Base-by-base conservation (phyloP, 2,113 vertebrate genomes). In the Etheostoma spectabile region DNA sequence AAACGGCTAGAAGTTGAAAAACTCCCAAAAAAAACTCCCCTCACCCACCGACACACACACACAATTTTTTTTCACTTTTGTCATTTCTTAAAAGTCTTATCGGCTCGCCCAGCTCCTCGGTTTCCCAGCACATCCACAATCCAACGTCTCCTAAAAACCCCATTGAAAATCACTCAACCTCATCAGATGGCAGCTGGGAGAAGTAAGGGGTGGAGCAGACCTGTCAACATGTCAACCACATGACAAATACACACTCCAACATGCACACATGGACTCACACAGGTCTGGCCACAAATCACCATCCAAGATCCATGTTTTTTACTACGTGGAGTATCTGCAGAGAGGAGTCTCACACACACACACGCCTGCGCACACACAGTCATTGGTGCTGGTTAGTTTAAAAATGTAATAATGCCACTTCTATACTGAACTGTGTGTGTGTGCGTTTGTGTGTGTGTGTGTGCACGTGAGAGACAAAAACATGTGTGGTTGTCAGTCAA, bases 191-290 rank as follows among this genome's bases (percentile, higher is more conserved):
- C 94, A 93, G 93, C 92, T 90, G 93, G 79, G 75, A 87, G 86
- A 88, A 87, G 88, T 82, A 80, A 89, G 85, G 91, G 91, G 90
- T 88, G 90, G 91, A 79, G 90, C 67, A 24, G 86, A 82, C 88
- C 93, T 94, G 93, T 94, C 93, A 94, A 92, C 90, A 88, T 92
- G 91, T 95, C 93, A 93, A 51, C 74, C 80, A 22, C 88, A 84
- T 84, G 88, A 89, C 87, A 85, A 85, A 85, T 67, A 79, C 79
- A 74, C 83, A 83, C 82, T 57, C 61, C 33, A 13, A 19, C 49
- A 4, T 18, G 22, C 80, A 64, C 85, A 83, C 30, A 60, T 1
- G 2, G 5, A 14, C 64, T 35, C 77, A 38, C 42, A 78, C 72
- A 55, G 71, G 74, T 80, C 6, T 46, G 61, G 51, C 52, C 62